A percentile compares a stretch with the other conserved stretches of the same genome.
phyloP scores from a whole-genome alignment of 1,140 invertebrate genomes.

The Heliconius himera region DNA sequence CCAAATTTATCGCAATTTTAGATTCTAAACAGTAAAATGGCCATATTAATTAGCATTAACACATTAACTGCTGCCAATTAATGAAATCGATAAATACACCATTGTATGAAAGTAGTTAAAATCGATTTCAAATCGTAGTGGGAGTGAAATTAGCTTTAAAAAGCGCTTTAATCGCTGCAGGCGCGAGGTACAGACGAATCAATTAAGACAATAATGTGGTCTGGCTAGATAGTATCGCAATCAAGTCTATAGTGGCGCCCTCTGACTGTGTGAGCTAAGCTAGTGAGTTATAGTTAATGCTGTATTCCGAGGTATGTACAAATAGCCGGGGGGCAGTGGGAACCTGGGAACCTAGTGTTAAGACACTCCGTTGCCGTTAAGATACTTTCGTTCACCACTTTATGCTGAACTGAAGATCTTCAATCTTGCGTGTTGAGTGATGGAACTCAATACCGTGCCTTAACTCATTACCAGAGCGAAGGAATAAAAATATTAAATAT shows the following conservation, averaged over 20 bases:
- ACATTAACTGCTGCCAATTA: constrained; percentile 3
- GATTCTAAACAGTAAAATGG: not conserved
- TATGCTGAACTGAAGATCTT: too few species aligned
- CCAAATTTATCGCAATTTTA: too few species aligned
- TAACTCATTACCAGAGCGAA: too few species aligned
- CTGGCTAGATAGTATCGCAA: constrained; percentile 54
- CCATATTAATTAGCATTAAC: not conserved
- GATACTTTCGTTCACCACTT: too few species aligned
- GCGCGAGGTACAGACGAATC: constrained; percentile 54
- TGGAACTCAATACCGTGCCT: too few species aligned
- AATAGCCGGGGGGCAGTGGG: too few species aligned
- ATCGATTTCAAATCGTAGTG: constrained; percentile 31
- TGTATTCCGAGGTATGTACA: not conserved
- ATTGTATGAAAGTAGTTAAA: constrained; percentile 21
- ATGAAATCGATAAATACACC: constrained; percentile 1
- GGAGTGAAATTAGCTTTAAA: constrained; percentile 55
- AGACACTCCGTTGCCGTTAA: too few species aligned
- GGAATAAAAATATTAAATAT: too few species aligned
- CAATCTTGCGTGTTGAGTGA: too few species aligned
- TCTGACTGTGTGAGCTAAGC: constrained; percentile 2
- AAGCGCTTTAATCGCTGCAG: constrained; percentile 38
- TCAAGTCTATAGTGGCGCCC: constrained; percentile 35
- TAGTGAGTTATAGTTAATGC: not conserved
- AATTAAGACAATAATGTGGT: constrained; percentile 69
- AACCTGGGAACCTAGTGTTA: too few species aligned